phyloP scores from a whole-genome alignment of 2,888 invertebrate species.

The Cryptosula pallasiana region DNA sequence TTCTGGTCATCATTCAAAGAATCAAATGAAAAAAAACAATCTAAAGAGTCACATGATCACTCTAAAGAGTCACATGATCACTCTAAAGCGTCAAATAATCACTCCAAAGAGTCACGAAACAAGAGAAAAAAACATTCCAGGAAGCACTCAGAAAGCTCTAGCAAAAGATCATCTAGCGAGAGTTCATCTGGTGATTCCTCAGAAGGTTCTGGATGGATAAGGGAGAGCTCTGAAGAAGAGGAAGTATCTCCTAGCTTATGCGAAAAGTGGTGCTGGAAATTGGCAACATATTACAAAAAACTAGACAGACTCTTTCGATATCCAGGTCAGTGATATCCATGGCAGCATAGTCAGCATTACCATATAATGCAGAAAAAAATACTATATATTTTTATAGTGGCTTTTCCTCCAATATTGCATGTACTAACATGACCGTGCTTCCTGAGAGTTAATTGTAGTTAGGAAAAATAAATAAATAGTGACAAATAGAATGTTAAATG shows the following conservation, averaged over 20 bases:
- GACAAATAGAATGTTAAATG: no score
- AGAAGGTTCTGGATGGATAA: not conserved
- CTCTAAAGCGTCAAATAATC: not conserved
- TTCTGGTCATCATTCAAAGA: not conserved
- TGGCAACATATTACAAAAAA: not conserved
- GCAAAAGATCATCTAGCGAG: not conserved
- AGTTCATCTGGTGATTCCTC: no score
- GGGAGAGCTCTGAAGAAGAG: not conserved
- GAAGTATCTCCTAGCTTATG: not conserved
- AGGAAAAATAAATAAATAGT: no score
- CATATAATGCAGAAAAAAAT: no score
- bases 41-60: not conserved
- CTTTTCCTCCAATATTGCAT: no score
- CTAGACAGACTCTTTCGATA: not conserved
- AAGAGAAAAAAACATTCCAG: not conserved
- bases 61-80: not conserved
- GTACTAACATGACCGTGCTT: no score
- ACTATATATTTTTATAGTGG: no score
- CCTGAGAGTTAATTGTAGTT: no score
- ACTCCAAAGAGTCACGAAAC: not conserved
- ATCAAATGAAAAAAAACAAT: not conserved
- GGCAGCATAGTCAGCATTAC: no score
- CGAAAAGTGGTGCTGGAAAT: not conserved
- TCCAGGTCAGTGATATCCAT: no score
- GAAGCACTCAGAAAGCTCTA: no score